Evolutionary conservation across 2,888 invertebrate species (phyloP), one percentile per base, ranked within the genome.

Genomic region (Alviniconcha strummeri): DNA sequence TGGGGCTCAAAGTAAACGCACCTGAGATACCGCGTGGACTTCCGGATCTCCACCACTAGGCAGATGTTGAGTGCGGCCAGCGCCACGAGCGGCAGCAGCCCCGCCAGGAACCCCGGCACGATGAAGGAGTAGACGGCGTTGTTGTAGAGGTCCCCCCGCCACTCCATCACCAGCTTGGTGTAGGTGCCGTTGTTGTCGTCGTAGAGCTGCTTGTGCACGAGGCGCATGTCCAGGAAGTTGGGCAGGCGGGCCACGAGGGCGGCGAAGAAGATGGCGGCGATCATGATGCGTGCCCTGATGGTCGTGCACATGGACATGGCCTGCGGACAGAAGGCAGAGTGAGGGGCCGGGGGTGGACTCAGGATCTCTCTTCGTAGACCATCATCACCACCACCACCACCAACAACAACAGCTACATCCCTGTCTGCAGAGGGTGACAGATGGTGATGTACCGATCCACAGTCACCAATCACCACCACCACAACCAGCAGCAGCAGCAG

Each of bases 401-500:
- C 36, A 74, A 19, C 3, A 36, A 36, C 36, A 36, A 36, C 36
- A 56, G 9, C 75, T 9, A 72, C 7, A 17, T 13, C n/a, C 82
- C 77, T 0, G 81, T 83, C 15, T 90, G 86, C 57, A 93, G 88
- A 4, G 93, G 93, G 74, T 90, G 90, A 77, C 93, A 93, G 83
- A 93, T 93, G n/a, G 93, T 93, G 56, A 93, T 92, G 88, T 92
- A 93, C 15, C 93, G 86, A 86, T 93, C 93, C 7, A 92, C 88
- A 0, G 92, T 92, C 81, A 93, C 3, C 36, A 36, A 92, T 92
- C 6, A 15, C 69, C 9, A 60, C 60, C 7, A 64, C 9, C 9
- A 64, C 36, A 36, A 3, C 36, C 36, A 36, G 36, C 69, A 7
- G 6, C 52, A 36, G 36, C 36, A 36, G 36, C 3, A 5, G 36